Conservation (phyloP, 2,888 invertebrate species). For the Ormyrus rosae region DNA sequence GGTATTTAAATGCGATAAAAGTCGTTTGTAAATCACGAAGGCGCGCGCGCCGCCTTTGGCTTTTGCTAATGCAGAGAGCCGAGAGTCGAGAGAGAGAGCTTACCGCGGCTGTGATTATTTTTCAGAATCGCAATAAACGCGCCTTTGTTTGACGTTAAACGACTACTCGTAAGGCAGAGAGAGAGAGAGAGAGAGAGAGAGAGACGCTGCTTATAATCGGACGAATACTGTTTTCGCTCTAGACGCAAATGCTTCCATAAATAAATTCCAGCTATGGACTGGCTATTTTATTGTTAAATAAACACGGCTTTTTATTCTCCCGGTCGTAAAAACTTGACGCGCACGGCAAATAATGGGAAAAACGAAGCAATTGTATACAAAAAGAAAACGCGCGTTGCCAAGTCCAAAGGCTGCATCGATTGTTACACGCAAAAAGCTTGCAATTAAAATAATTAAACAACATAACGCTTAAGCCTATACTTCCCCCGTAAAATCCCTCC, state of each 20-base stretch:
- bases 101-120: constrained; percentile 3
- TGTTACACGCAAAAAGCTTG: too few species aligned
- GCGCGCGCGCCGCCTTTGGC: not conserved
- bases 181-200: too few species aligned
- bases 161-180: not conserved
- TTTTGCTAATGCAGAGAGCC: not conserved
- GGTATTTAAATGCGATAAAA: constrained; percentile 20
- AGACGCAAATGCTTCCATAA: not conserved
- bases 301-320: too few species aligned
- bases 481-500: too few species aligned
- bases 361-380: not conserved
- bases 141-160: constrained; percentile 24
- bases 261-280: not conserved
- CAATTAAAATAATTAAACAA: too few species aligned
- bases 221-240: not conserved
- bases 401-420: too few species aligned
- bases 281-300: too few species aligned
- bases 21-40: constrained; percentile 32
- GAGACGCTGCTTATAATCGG: constrained; percentile 5
- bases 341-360: too few species aligned
- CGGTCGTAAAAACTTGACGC: too few species aligned
- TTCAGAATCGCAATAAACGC: constrained; percentile 18
- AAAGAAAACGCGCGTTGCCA: not conserved
- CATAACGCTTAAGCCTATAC: too few species aligned
- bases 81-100: not conserved